Base-by-base conservation (phyloP, 2,888 invertebrate species). In the Sclerodermus sp. region DNA sequence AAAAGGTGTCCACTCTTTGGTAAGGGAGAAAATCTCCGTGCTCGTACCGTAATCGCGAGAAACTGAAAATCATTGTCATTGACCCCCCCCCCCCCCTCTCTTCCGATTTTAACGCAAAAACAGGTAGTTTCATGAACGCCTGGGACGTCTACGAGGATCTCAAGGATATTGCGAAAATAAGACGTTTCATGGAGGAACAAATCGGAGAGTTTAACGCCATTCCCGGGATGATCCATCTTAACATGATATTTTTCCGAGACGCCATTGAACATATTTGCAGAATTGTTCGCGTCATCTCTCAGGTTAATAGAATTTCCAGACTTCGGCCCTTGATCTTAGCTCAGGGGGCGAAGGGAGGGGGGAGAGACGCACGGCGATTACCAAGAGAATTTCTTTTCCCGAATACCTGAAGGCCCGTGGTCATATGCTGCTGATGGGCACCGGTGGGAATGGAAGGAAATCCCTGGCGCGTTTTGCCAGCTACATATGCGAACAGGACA, bases 211-310 rank as follows among this genome's bases (percentile, higher is more conserved):
- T 93, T 79, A 94, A 94, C 79, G 83, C 84, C 42, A 84, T 86
- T 9, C 89, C 91, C 0, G 91, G 92, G 1, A 87, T 88, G 17
- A 84, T 90, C 2, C 84, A 86, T 64, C 86, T 93, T 85, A 88
- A 92, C 74, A 79, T 94, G 52, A 92, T 94, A 5, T 82, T 94
- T 51, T 94, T 93, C 78, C 87, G 85, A 63, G 93, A 94, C 70
- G 93, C 93, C 9, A 87, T 94, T 38, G 89, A 92, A 66, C 93
- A 94, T 76, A 84, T 94, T 47, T 87, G 89, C 53, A 85, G 91
- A 57, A 88, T 94, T 52, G 87, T 89, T 17, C 82, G 94, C 38
- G 90, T 93, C 29, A 85, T 94, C 48, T 90, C 93, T 1, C 93
- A 84, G 71, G 74, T 74, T 42, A 18, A 32, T 8, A 15, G 12